Evolutionary conservation across 2,113 vertebrate genomes (phyloP), one percentile per base, ranked within the genome.

Genomic region (Dunckerocampus dactyliophorus): DNA sequence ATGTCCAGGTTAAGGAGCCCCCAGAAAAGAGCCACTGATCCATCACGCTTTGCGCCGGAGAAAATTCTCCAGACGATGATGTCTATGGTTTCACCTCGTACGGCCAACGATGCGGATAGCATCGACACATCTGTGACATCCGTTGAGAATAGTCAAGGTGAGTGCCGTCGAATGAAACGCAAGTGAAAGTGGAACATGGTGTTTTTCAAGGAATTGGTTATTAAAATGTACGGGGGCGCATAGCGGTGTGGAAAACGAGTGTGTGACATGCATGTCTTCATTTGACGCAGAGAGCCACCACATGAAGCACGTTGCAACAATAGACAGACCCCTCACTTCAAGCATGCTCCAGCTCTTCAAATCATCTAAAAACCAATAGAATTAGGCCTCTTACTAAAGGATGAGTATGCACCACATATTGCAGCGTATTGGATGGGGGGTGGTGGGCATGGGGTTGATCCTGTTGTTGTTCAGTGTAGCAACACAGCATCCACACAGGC

Each of bases 131-230:
- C 75, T 28, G 50, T 74, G 62, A 77, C 82, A 60, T 80, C 87
- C 47, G 2, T 71, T 11, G 85, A 89, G 50, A 77, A 58, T 21
- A 70, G 62, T 47, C 90, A 86, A 89, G 91, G 91, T 91, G 87
- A 89, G 90, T 81, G 45, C 37, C 47, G 13, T 20, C 13, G 2
- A 46, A 15, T 22, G 6, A 15, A 31, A 52, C 14, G 16, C 9
- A 11, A 46, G 57, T 47, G 22, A 46, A 59, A 46, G 13, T 47
- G 7, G 0, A 37, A 12, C 12, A 21, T 0, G 14, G 13, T 16
- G 13, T 17, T 5, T 46, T 31, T n/a, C n/a, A n/a, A 3, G 15
- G 3, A 46, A 19, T 15, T 17, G n/a, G n/a, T n/a, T n/a, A n/a
- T n/a, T 0, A 17, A 8, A 46, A 5, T 1, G 3, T 22, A 22